A percentile compares a stretch with the other conserved stretches of the same genome.
Evolutionary conservation across 2,888 invertebrate species (phyloP).

Genomic region (Lagria hirta): DNA sequence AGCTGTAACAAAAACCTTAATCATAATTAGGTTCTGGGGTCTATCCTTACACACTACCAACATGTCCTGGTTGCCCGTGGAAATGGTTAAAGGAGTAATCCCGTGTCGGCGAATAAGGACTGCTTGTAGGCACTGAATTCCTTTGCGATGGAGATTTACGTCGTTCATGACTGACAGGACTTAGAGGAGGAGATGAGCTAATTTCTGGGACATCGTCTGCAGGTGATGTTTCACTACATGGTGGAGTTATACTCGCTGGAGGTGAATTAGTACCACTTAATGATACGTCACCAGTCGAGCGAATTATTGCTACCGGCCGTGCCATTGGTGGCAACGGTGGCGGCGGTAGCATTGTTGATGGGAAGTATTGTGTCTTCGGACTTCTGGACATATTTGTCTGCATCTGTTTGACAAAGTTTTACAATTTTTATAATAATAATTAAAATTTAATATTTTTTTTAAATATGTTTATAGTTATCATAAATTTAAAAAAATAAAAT

Average conservation of each 20-base stretch:
- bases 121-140: slow-evolving; percentile 45
- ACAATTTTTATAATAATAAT: too few species aligned
- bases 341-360: slow-evolving; percentile 91
- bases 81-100: slow-evolving; percentile 87
- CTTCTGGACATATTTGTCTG: slow-evolving; percentile 63
- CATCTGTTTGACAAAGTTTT: too few species aligned
- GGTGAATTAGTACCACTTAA: slow-evolving; percentile 65
- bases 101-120: slow-evolving; percentile 50
- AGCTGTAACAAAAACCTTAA: slow-evolving; percentile 63
- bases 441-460: too few species aligned
- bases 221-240: slow-evolving; percentile 53
- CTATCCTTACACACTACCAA: slow-evolving; percentile 55
- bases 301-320: slow-evolving; percentile 91
- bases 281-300: slow-evolving; percentile 72
- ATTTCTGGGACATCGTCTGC: slow-evolving; percentile 50
- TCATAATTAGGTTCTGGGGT: slow-evolving; percentile 37
- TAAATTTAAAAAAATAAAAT: too few species aligned
- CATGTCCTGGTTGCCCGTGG: slow-evolving; percentile 88
- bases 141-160: slow-evolving; percentile 51
- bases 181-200: slow-evolving; percentile 53
- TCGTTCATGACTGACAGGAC: slow-evolving; percentile 50
- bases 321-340: slow-evolving; percentile 96
- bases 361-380: slow-evolving; percentile 82
- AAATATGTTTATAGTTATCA: too few species aligned
- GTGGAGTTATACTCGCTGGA: slow-evolving; percentile 63